Percentiles rank a stretch among this genome's conserved stretches.
Evolutionary conservation across 2,888 invertebrate species (phyloP).

Genomic region (Agrochola macilenta): DNA sequence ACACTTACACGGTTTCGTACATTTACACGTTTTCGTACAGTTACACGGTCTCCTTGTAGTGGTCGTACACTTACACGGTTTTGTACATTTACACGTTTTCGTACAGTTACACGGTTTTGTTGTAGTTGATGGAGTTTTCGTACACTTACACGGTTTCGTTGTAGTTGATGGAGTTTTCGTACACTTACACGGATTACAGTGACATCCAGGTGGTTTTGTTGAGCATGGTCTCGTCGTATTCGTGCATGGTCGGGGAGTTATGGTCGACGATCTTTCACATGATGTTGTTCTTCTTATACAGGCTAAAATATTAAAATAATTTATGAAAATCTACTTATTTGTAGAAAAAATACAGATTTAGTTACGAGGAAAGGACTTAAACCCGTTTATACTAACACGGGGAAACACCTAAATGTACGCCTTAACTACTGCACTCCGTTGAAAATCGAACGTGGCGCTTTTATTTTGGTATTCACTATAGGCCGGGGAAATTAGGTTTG

Average conservation of each 20-base stretch:
- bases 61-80: no score
- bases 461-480: background rate
- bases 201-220: background rate
- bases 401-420: background rate
- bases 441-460: background rate
- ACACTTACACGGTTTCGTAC: no score
- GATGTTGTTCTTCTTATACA: background rate
- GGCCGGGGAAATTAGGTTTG: no score
- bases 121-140: no score
- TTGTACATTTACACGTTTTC: no score
- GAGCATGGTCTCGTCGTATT: background rate
- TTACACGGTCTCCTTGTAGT: background rate
- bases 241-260: background rate
- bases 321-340: background rate
- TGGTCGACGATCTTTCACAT: background rate
- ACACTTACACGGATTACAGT: background rate
- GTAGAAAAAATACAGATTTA: background rate
- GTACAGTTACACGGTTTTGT: no score
- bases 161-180: background rate
- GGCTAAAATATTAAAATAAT: conserved; percentile 1
- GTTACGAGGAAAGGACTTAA: background rate
- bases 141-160: background rate
- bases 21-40: background rate
- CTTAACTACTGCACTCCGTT: background rate
- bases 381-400: background rate